Percentiles rank a stretch among this genome's conserved stretches.
These are phyloP conservation scores for Oscheius sp. DNA, from an alignment of 1,140 invertebrate genomes.

Conservation along the genomic window DNA sequence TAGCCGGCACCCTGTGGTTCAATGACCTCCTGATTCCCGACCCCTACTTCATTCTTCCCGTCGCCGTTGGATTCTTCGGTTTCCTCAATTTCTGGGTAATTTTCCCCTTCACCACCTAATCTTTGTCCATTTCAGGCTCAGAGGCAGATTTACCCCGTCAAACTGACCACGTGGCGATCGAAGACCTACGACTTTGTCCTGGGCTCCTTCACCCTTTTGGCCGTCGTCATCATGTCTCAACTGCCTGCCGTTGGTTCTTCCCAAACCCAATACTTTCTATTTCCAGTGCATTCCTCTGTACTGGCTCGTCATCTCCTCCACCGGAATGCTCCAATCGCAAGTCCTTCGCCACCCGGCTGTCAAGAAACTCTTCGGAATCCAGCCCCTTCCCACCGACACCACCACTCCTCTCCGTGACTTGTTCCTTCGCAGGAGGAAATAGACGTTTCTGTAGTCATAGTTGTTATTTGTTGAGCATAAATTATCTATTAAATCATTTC, in stretches of 20 bases:
- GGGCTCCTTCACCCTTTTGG: constrained; percentile 43
- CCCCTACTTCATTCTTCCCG: constrained; percentile 48
- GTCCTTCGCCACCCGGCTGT: constrained; percentile 49
- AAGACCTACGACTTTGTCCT: constrained; percentile 44
- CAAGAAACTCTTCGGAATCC: constrained; percentile 49
- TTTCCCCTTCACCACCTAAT: not conserved
- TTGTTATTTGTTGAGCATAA: constrained; percentile 7
- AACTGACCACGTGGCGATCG: constrained; percentile 32
- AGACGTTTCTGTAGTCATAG: not conserved
- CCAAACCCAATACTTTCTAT: not conserved
- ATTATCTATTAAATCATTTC: not conserved
- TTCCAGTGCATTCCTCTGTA: constrained; percentile 54
- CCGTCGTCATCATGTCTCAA: constrained; percentile 48
- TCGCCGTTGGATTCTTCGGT: constrained; percentile 48
- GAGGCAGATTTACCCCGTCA: constrained; percentile 47
- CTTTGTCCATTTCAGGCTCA: constrained; percentile 43
- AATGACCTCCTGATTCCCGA: constrained; percentile 46
- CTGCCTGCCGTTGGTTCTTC: constrained; percentile 43
- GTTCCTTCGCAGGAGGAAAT: constrained; percentile 18
- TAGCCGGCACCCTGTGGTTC: constrained; percentile 46
- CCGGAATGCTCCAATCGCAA: constrained; percentile 47
- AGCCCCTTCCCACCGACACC: constrained; percentile 46
- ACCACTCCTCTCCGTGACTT: constrained; percentile 50
- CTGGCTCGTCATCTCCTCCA: constrained; percentile 50
- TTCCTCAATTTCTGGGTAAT: constrained; percentile 49